Evolutionary conservation across 2,113 vertebrate genomes (phyloP), one percentile per base, ranked within the genome.

Genomic region (Hydrochoerus hydrochaeris): DNA sequence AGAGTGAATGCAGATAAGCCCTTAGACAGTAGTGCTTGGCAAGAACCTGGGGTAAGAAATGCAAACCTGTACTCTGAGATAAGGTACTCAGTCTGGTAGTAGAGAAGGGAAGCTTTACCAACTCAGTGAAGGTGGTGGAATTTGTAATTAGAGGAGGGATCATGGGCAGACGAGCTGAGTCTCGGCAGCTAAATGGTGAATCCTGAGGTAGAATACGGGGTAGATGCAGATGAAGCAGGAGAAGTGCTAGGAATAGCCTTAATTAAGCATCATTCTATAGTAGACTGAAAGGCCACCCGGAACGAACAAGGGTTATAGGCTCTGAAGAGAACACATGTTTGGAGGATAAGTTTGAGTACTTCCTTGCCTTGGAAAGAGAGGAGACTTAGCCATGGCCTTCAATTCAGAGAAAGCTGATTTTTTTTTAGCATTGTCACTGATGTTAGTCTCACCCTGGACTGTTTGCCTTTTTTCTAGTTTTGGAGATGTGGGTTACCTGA

Each of bases 401-500:
- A 6, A 71, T 57, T 60, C 30, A 81, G 78, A 80, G 57, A 58
- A 92, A 52, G 5, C 35, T 65, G 35, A 58, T 60, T 96, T 95
- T 52, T 73, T 88, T n/a, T 82, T 78, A 85, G 46, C 26, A 30
- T 38, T 49, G 52, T 44, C 77, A 94, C 44, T 83, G 17, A 35
- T 83, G 8, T 91, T 94, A 88, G 44, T 93, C 67, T 71, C 5
- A 89, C 9, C 12, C 35, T 87, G 52, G 73, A 77, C 63, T 63
- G 26, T 80, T 65, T n/a, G 54, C 38, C 85, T 89, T 28, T 71
- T 88, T 19, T 46, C 32, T 22, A n/a, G 58, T 44, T 73, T 87
- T 81, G 89, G 83, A 95, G 91, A 62, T 54, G 24, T 20, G 35
- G n/a, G 57, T 86, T 60, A n/a, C 32, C 28, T 57, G 65, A 95